Evolutionary conservation across 2,113 vertebrate genomes (phyloP), one percentile per base, ranked within the genome.

Genomic region (Rhodinocichla rosea): DNA sequence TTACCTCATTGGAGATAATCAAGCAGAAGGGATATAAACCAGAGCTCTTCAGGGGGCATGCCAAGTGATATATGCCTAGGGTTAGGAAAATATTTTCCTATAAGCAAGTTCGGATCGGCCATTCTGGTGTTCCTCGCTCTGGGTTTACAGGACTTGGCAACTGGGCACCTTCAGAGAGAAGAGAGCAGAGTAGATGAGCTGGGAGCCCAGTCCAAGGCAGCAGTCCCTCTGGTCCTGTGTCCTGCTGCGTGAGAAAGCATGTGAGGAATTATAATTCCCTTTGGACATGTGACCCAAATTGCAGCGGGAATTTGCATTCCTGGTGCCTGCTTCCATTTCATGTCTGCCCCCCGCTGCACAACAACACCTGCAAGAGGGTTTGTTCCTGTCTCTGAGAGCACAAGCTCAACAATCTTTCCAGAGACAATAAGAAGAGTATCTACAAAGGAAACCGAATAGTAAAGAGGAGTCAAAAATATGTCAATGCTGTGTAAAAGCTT

Each of bases 251-350:
- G 89, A 95, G 94, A 94, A 96, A 91, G 88, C 90, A 93, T 88
- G 82, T 49, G 76, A 95, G 85, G 95, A 95, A 97, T 95, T 91
- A 69, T 90, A 97, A 97, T 96, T 94, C 92, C 92, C 88, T 86
- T 45, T 78, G 92, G 88, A 92, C 94, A 93, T 86, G 87, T 96
- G 95, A 96, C 87, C 90, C 56, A 80, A 92, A 96, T 90, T 87
- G 82, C 90, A 93, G 75, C 0, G 19, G 90, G 94, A 95, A 95
- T 93, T 96, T 95, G 87, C 94, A 95, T 92, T 94, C 93, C 90
- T 90, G 70, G 77, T 94, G 93, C 73, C 81, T 78, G 47, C 68
- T 95, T 93, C 82, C 75, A 88, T 65, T 93, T 94, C 85, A 40
- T 28, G 60, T 81, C 85, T 63, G 12, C 42, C 74, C 20, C 22